phyloP scores from a whole-genome alignment of 2,113 vertebrate species.

The Harpagus bidentatus region DNA sequence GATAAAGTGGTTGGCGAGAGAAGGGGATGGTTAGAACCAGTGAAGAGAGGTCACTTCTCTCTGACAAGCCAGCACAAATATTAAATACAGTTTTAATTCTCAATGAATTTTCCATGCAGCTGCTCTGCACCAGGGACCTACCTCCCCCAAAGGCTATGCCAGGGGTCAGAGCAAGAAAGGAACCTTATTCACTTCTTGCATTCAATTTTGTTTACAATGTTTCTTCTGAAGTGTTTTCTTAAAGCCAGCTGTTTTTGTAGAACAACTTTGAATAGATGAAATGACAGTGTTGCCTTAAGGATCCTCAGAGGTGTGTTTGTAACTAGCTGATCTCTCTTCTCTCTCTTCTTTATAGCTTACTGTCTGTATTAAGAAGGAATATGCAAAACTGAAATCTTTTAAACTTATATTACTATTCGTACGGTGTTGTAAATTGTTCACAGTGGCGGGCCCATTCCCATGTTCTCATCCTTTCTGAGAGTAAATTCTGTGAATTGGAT shows the following conservation, averaged over 20 bases:
- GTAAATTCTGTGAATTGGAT: neutral
- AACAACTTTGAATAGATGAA: neutral
- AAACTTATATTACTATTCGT: neutral
- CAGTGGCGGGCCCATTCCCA: neutral
- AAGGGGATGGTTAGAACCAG: neutral
- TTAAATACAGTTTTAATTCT: neutral
- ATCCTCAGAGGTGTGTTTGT: neutral
- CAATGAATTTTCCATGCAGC: rapidly evolving
- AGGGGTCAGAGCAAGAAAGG: neutral
- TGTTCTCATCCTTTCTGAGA: neutral
- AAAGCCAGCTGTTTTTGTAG: neutral
- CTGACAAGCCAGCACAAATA: neutral
- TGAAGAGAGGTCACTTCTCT: neutral
- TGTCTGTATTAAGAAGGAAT: neutral
- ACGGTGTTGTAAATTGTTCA: neutral
- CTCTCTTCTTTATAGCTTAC: neutral
- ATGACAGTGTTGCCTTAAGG: neutral
- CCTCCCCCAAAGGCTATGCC: neutral
- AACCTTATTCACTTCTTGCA: neutral
- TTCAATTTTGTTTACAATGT: neutral
- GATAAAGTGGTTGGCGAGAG: rapidly evolving
- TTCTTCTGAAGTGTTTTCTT: neutral
- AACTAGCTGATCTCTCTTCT: neutral
- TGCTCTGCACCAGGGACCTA: neutral
- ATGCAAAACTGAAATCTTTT: neutral